Conservation (phyloP, 2,113 vertebrate species). For the Alosa alosa region DNA sequence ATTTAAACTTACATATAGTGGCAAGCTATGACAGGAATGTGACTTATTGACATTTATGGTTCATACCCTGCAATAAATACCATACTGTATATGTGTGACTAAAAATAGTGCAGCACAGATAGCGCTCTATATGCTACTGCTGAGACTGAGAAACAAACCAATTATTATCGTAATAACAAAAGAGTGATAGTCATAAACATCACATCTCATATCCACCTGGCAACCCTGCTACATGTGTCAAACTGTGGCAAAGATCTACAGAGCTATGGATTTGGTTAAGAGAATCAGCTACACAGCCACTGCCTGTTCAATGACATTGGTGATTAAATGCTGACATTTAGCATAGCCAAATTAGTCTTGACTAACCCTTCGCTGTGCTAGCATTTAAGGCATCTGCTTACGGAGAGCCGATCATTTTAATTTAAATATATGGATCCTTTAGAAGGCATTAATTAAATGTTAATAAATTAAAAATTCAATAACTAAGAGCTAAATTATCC, state of each 20-base stretch:
- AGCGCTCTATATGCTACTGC: background rate
- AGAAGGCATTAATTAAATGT: background rate
- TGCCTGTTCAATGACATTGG: background rate
- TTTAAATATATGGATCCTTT: background rate
- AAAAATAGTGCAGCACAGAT: too few relatives aligned
- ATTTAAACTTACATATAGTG: background rate
- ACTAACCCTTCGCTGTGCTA: too few relatives aligned
- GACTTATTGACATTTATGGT: background rate
- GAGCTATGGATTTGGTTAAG: too few relatives aligned
- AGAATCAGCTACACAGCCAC: too few relatives aligned
- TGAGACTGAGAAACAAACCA: background rate
- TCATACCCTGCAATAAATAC: background rate
- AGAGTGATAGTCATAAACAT: background rate
- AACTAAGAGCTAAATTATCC: too few relatives aligned
- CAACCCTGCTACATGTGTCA: background rate
- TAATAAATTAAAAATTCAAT: too few relatives aligned
- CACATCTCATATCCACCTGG: background rate
- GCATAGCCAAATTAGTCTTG: too few relatives aligned
- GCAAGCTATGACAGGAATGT: background rate
- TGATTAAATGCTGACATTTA: background rate
- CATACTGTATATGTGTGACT: too few relatives aligned
- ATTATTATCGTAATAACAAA: background rate
- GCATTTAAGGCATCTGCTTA: background rate
- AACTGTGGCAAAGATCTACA: background rate
- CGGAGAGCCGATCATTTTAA: background rate